These are phyloP conservation scores for Temnothorax longispinosus DNA, from an alignment of 1,140 invertebrate species.

Conservation along the genomic window DNA sequence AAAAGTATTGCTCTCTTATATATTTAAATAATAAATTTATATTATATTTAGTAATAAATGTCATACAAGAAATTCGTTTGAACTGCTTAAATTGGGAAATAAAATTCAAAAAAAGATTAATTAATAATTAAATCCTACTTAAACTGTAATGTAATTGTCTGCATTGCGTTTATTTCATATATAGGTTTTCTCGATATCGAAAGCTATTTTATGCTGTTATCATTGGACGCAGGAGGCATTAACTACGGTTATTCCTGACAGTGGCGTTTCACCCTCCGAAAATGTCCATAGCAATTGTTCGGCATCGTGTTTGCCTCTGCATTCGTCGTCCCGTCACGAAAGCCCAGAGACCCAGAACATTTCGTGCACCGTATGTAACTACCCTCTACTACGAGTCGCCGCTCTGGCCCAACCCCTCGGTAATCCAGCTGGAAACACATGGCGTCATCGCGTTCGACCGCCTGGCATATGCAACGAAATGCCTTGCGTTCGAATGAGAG, in stretches of 20 bases:
- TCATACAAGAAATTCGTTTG: background rate
- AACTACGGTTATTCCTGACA: slow-evolving; percentile 52
- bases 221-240: slow-evolving; percentile 23
- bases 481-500: slow-evolving; percentile 63
- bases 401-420: slow-evolving; percentile 60
- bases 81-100: background rate
- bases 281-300: slow-evolving; percentile 55
- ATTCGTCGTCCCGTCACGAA: slow-evolving; percentile 61
- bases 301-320: slow-evolving; percentile 43
- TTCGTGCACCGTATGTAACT: slow-evolving; percentile 67
- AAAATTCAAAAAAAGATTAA: background rate
- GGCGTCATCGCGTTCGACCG: slow-evolving; percentile 79
- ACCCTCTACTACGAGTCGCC: slow-evolving; percentile 35
- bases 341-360: slow-evolving; percentile 70
- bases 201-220: slow-evolving; percentile 26
- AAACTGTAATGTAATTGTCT: background rate
- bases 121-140: slow-evolving; percentile 1
- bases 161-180: background rate
- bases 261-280: slow-evolving; percentile 54
- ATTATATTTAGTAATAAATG: background rate
- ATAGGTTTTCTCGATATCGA: slow-evolving; percentile 10
- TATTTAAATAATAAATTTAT: background rate
- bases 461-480: slow-evolving; percentile 79
- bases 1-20: background rate
- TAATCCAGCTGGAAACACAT: slow-evolving; percentile 84